Base-by-base conservation (phyloP, 2,797 vertebrate genomes). In the Antrozous pallidus region DNA sequence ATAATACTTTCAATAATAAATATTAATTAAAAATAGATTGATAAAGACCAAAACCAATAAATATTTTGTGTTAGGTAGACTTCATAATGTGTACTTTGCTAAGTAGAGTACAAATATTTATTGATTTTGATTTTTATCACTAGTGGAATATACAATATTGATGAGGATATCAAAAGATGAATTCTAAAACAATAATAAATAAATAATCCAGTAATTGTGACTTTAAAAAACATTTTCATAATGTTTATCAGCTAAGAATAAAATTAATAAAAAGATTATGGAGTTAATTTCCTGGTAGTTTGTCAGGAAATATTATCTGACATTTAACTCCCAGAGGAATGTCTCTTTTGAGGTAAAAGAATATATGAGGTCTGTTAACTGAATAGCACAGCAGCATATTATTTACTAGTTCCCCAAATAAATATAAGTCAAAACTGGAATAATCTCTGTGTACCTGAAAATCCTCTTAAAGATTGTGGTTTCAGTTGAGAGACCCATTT, bases 71-170 rank as follows among this genome's bases (percentile, higher is more conserved):
- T 5, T 73, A 61, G 16, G 31, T 75, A 78, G n/a, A 40, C 54
- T 92, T 80, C 8, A 38, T 36, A 33, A 81, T 49, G 13, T 80
- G 28, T 42, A 45, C 31, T 94, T 78, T 58, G 51, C 47, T 73
- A 38, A 73, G 36, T 78, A 40, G 26, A 75, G 26, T 18, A 56
- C 12, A 63, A 77, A 63, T 40, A 47, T 28, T 38, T 65, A 79
- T 92, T 82, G 73, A 31, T 58, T 94, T 95, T 90, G 24, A 56
- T 82, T n/a, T 70, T 56, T 81, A 61, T 49, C 28, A 36, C 47
- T 58, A 71, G 17, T 81, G 69, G 75, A 75, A 33, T 73, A 90
- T 9, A 69, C 84, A 90, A 75, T 75, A 87, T 78, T 82, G 33
- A 65, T 71, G 45, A 82, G 16, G 26, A 28, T 82, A 90, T 93